Percentiles rank a stretch among this genome's conserved stretches.
Conservation (phyloP, 2,113 vertebrate species). For the Leuciscus idus region DNA sequence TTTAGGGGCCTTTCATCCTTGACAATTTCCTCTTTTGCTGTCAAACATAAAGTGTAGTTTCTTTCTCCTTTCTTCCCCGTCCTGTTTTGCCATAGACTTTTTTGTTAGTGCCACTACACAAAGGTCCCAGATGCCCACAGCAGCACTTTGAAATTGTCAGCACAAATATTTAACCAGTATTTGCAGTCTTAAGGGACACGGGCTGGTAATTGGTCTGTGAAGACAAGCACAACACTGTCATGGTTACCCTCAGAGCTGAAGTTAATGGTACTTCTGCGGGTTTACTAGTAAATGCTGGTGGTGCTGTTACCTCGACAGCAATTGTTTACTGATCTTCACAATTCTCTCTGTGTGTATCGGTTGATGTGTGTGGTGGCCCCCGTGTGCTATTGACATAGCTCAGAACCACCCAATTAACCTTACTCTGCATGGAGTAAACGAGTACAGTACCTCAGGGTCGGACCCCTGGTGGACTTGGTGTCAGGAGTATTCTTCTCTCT, state of each 20-base stretch:
- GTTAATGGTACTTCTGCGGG: not conserved
- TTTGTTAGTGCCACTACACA: conserved; percentile 21
- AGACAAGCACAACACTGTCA: conserved; percentile 13
- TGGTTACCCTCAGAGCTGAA: conserved; percentile 11
- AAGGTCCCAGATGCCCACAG: conserved; percentile 42
- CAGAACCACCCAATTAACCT: conserved; percentile 35
- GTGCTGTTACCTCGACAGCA: not conserved
- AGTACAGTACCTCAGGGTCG: conserved; percentile 18
- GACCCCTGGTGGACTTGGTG: conserved; percentile 9
- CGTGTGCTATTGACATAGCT: conserved; percentile 9
- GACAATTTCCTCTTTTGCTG: conserved; percentile 10
- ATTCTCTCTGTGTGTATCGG: conserved; percentile 29
- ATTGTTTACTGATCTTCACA: conserved; percentile 18
- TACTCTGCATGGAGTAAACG: conserved; percentile 3
- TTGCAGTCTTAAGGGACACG: conserved; percentile 46
- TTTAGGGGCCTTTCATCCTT: not conserved
- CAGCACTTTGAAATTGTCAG: conserved; percentile 44
- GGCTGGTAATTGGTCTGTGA: conserved; percentile 39
- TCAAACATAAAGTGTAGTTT: conserved; percentile 5
- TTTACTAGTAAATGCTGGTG: not conserved
- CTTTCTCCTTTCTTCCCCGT: not conserved
- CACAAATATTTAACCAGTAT: conserved; percentile 51
- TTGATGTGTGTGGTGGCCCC: not conserved
- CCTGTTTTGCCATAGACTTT: conserved; percentile 18
- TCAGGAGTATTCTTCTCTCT: not conserved